phyloP scores from a whole-genome alignment of 2,113 vertebrate genomes.

The Miniopterus natalensis region DNA sequence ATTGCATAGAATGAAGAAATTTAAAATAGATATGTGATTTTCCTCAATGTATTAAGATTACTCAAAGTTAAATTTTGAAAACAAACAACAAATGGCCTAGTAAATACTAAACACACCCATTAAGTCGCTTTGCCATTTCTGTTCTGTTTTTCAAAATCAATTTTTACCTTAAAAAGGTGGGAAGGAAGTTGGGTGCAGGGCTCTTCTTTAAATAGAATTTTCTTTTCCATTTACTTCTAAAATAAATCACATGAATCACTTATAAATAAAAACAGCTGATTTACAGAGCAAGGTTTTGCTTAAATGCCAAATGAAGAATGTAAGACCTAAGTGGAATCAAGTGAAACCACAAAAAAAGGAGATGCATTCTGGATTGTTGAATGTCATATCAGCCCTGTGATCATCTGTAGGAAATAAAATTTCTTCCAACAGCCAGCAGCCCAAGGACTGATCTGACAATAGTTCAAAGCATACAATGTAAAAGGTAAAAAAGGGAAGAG shows the following conservation, averaged over 20 bases:
- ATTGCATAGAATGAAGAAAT: background rate
- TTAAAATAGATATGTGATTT: background rate
- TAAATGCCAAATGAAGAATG: slow-evolving; percentile 43
- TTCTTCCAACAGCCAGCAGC: background rate
- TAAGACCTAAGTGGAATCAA: slow-evolving; percentile 18
- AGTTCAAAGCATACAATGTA: slow-evolving; percentile 21
- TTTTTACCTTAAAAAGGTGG: slow-evolving; percentile 40
- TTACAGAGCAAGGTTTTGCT: background rate
- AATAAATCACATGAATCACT: slow-evolving; percentile 49
- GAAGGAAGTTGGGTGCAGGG: background rate
- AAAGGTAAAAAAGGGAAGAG: background rate
- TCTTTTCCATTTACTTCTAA: slow-evolving; percentile 61
- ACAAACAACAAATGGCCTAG: background rate
- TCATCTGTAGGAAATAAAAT: slow-evolving; percentile 43
- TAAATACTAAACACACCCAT: background rate
- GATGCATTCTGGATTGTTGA: background rate
- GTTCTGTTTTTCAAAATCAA: background rate
- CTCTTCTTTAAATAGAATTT: slow-evolving; percentile 63
- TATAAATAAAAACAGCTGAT: slow-evolving; percentile 72
- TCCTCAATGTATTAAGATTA: background rate
- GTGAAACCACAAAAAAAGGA: slow-evolving; percentile 37
- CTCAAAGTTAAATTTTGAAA: slow-evolving; percentile 48
- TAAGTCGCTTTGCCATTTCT: slow-evolving; percentile 5
- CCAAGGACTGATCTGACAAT: slow-evolving; percentile 41
- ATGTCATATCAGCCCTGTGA: background rate